These are phyloP conservation scores for Cydia fagiglandana DNA, from an alignment of 1,140 invertebrate species.

Conservation along the genomic window DNA sequence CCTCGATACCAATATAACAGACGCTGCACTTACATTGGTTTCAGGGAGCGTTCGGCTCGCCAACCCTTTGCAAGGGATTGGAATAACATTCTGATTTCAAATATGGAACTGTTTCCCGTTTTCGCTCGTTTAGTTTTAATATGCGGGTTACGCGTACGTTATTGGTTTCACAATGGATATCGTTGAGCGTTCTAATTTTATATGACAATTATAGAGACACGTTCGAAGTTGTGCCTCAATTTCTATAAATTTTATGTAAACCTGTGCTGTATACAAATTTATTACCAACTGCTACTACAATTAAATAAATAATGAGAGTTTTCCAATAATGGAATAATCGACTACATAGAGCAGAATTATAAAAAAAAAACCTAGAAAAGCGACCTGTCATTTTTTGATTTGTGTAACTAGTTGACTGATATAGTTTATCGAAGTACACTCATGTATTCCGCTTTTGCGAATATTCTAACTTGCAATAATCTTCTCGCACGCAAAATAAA, in stretches of 20 bases:
- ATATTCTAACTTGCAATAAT: background rate
- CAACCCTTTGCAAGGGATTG: background rate
- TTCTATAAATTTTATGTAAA: too few species aligned
- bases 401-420: too few species aligned
- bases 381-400: too few species aligned
- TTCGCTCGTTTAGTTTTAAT: slow-evolving; percentile 43
- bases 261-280: too few species aligned
- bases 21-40: too few species aligned
- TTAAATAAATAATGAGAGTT: background rate
- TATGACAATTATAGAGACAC: background rate
- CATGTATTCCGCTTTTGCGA: background rate
- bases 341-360: too few species aligned
- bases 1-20: background rate
- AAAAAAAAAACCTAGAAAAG: too few species aligned
- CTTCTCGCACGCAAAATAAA: background rate
- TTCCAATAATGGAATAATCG: too few species aligned
- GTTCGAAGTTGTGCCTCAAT: background rate
- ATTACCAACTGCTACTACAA: too few species aligned
- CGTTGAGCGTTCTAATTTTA: background rate
- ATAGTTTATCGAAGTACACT: background rate
- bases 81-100: slow-evolving; percentile 57
- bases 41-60: background rate
- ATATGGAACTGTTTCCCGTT: slow-evolving; percentile 76
- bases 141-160: slow-evolving; percentile 33
- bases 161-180: slow-evolving; percentile 33